Evolutionary conservation across 2,888 invertebrate genomes (phyloP), one percentile per base, ranked within the genome.

Genomic region (Tipula lateralis): DNA sequence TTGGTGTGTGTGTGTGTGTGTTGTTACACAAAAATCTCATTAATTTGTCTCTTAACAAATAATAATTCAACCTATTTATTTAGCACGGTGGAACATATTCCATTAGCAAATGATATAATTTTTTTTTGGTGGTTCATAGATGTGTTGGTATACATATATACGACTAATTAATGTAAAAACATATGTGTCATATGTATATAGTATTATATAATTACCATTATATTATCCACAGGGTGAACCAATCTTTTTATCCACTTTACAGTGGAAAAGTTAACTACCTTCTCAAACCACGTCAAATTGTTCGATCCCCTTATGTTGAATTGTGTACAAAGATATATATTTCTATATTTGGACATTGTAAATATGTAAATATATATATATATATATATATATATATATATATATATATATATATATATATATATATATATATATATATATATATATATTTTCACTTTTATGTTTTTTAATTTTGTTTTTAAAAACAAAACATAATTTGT

Each of bases 61-160:
- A 66, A 66, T 66, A 66, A 66, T 66, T 66, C 66, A 66, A n/a
- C 66, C 66, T 66, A 66, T 66, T 66, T 66, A 66, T 66, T 66
- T 24, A 66, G 66, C 66, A 24, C 19, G 66, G 66, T 66, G 24
- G 66, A 66, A 66, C 66, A 66, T 66, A 66, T 66, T 66, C 66
- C 66, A 66, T 66, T 66, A 66, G 66, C 66, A 66, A 66, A 66
- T 66, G 19, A 66, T 24, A 39, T 39, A 13, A 13, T 13, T 39
- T 24, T 50, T 66, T 50, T 50, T 32, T 32, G 1, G 5, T 39
- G 1, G 13, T 66, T 4, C 66, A 24, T 24, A 66, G 19, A 24
- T 66, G 13, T 3, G 66, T 24, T n/a, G 44, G 44, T 44, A 9
- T 36, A 50, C 16, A 9, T 44, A 1, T 44, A 9, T 66, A 66